These are phyloP conservation scores for Carpatolechia fugitivella DNA, from an alignment of 2,888 invertebrate species.

Conservation along the genomic window DNA sequence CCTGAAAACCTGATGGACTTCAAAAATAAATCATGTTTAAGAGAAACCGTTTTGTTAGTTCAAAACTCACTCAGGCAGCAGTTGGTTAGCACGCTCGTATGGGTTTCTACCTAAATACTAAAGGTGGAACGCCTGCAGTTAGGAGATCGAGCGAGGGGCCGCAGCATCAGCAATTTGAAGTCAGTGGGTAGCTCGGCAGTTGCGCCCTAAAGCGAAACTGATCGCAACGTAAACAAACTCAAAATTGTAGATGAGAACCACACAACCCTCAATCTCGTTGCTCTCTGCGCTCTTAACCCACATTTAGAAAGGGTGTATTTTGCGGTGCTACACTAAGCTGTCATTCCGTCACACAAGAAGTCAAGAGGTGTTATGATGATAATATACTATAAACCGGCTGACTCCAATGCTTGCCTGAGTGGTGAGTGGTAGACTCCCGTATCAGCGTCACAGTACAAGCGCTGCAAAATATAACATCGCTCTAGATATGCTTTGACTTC, in stretches of 20 bases:
- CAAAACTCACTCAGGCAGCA: slow-evolving; percentile 79
- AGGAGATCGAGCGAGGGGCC: slow-evolving; percentile 2
- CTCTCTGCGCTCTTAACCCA: neutral
- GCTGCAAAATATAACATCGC: slow-evolving; percentile 84
- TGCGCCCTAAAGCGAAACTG: neutral
- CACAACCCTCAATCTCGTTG: neutral
- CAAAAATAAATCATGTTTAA: slow-evolving; percentile 73
- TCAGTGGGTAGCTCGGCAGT: neutral
- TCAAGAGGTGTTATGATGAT: slow-evolving; percentile 70
- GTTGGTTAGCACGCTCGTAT: slow-evolving; percentile 72
- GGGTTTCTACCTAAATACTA: slow-evolving; percentile 52
- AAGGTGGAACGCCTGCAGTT: slow-evolving; percentile 24
- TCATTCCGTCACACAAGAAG: slow-evolving; percentile 75
- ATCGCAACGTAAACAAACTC: neutral
- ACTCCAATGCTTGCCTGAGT: slow-evolving; percentile 86
- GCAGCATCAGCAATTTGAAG: slow-evolving; percentile 14
- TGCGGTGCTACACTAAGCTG: slow-evolving; percentile 67
- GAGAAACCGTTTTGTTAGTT: slow-evolving; percentile 57
- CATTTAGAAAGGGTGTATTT: slow-evolving; percentile 32
- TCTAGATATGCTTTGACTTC: slow-evolving; percentile 72
- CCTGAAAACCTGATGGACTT: slow-evolving; percentile 64
- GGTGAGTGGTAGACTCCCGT: slow-evolving; percentile 86
- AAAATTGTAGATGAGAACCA: slow-evolving; percentile 5
- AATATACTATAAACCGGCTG: slow-evolving; percentile 77
- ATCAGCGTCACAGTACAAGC: slow-evolving; percentile 86